A percentile compares a stretch with the other conserved stretches of the same genome.
Conservation (phyloP, 2,113 vertebrate genomes). For the Grantiella picta region DNA sequence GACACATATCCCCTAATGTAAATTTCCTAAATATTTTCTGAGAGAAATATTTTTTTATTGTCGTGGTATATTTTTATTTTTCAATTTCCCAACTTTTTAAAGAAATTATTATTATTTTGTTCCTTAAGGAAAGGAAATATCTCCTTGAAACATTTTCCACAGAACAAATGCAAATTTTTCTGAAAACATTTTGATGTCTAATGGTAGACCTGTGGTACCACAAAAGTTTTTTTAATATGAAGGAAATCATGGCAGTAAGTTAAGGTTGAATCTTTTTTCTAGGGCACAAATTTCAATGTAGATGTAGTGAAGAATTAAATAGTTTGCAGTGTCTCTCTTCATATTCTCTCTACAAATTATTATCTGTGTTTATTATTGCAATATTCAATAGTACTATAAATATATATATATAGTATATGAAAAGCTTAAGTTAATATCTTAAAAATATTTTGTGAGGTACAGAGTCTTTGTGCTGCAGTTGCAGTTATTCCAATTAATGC, state of each 20-base stretch:
- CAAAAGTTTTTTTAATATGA: not conserved
- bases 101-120: not conserved
- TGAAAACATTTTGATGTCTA: not conserved
- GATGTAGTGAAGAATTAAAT: slow-evolving; percentile 45
- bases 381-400: not conserved
- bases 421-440: not conserved
- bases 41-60: not conserved
- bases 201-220: not conserved
- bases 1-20: not conserved
- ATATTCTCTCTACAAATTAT: slow-evolving; percentile 22
- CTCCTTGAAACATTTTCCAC: not conserved
- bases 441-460: not conserved
- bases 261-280: not conserved
- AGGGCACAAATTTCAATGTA: slow-evolving; percentile 36
- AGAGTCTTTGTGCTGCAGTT: not conserved
- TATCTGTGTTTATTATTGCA: slow-evolving; percentile 35
- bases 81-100: not conserved
- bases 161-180: not conserved
- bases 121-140: not conserved
- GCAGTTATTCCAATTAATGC: not conserved
- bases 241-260: not conserved
- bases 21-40: not conserved
- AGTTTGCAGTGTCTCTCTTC: slow-evolving; percentile 2
- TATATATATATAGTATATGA: not conserved
- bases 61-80: not conserved